These are phyloP conservation scores for Nibea albiflora DNA, from an alignment of 2,113 vertebrate genomes.

Conservation along the genomic window DNA sequence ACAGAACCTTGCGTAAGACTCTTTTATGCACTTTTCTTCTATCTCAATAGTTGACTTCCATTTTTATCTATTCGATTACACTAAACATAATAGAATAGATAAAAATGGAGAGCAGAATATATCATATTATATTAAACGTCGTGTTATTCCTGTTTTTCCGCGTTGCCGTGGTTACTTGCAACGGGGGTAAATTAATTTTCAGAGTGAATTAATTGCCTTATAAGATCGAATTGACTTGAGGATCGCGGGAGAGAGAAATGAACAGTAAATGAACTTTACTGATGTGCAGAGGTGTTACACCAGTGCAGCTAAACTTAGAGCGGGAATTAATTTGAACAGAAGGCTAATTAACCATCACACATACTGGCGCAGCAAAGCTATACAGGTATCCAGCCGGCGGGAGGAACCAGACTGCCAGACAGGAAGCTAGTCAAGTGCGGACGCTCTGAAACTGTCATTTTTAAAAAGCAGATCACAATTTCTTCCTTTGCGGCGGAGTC, in stretches of 20 bases:
- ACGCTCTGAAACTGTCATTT: neutral
- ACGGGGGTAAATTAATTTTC: constrained; percentile 13
- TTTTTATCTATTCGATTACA: neutral
- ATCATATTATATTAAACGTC: constrained; percentile 2
- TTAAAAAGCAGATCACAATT: constrained; percentile 17
- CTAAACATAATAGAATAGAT: neutral
- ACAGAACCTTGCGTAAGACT: constrained; percentile 19
- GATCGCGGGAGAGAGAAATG: constrained; percentile 9
- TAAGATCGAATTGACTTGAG: constrained; percentile 6
- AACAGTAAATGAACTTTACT: neutral
- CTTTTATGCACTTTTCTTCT: constrained; percentile 19
- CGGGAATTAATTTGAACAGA: neutral
- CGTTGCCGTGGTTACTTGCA: constrained; percentile 6
- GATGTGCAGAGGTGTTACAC: neutral
- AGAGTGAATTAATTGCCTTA: constrained; percentile 15
- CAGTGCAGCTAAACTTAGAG: constrained; percentile 1
- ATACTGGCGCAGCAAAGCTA: neutral
- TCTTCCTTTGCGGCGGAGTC: neutral
- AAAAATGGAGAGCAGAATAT: too few relatives aligned
- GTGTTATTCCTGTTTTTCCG: neutral
- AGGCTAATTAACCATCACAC: neutral
- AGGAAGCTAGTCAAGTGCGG: neutral
- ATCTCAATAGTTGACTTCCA: constrained; percentile 7
- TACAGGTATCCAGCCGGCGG: too few relatives aligned
- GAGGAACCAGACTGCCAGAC: neutral